phyloP scores from a whole-genome alignment of 64 coral and sea anemone species.

The Cladopsammia gracilis region DNA sequence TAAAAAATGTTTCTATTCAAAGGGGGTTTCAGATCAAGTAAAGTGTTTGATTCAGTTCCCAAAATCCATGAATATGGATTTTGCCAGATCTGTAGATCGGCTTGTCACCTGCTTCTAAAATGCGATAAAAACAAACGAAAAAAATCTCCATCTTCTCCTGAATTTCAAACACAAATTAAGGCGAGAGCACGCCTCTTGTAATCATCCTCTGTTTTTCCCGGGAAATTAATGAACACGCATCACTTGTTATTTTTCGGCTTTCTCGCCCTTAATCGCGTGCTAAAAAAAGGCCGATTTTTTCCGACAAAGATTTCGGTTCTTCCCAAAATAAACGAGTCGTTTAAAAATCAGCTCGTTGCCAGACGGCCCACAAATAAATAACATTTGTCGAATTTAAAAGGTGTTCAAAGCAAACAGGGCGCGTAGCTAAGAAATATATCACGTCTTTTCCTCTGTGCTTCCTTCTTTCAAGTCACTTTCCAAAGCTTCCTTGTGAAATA shows the following conservation, averaged over 20 bases:
- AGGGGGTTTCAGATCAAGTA: neutral
- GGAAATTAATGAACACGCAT: neutral
- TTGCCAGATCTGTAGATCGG: neutral
- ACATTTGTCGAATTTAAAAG: neutral
- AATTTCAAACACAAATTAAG: neutral
- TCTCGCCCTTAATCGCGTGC: neutral
- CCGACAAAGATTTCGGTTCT: neutral
- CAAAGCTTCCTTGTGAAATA: slow-evolving; percentile 20
- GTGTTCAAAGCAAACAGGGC: neutral
- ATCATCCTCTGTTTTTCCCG: neutral
- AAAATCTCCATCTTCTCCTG: neutral
- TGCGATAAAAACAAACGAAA: slow-evolving; percentile 33
- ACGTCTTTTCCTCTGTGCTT: neutral
- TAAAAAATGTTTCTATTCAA: neutral
- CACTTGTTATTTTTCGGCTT: neutral
- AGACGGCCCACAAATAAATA: slow-evolving; percentile 29
- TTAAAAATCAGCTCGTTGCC: neutral
- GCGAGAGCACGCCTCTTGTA: neutral
- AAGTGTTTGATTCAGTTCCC: neutral
- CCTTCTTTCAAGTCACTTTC: neutral
- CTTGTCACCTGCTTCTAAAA: slow-evolving; percentile 36
- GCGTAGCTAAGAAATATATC: neutral
- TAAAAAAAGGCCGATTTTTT: neutral
- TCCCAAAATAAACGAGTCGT: neutral
- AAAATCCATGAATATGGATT: slow-evolving; percentile 15